A percentile compares a stretch with the other conserved stretches of the same genome.
phyloP scores from a whole-genome alignment of 2,113 vertebrate genomes.

The Megaptera novaeangliae region DNA sequence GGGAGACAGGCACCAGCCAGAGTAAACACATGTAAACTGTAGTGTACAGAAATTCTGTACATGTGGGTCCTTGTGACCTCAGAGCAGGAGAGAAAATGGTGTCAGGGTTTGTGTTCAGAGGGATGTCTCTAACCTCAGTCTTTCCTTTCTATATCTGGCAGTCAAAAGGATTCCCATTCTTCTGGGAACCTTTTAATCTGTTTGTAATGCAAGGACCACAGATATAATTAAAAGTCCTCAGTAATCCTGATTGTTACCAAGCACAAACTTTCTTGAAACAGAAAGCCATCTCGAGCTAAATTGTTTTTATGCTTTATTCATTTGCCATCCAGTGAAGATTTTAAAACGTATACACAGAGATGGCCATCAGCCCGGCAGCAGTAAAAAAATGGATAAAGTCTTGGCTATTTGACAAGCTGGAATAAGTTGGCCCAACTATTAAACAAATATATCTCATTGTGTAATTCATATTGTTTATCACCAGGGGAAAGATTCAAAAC shows the following conservation, averaged over 20 bases:
- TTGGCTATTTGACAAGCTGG: slow-evolving; percentile 9
- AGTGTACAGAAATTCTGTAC: background rate
- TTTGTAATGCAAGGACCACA: background rate
- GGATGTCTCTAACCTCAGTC: background rate
- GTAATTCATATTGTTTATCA: slow-evolving; percentile 11
- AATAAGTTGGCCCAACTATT: background rate
- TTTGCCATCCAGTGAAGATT: background rate
- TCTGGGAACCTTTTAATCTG: background rate
- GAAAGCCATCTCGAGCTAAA: background rate
- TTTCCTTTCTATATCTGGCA: background rate
- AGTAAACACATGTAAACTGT: background rate
- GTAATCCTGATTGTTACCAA: background rate
- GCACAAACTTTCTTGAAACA: background rate
- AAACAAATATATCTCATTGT: slow-evolving; percentile 28
- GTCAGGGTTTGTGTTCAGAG: background rate
- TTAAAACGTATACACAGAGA: background rate
- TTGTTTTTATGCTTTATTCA: background rate
- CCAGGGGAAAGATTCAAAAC: background rate
- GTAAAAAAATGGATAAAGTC: background rate
- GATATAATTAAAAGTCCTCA: slow-evolving; percentile 4
- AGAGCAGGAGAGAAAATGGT: background rate
- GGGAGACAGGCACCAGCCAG: background rate
- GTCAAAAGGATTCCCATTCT: background rate
- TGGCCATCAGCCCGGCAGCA: background rate
- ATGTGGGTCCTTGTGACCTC: background rate